Evolutionary conservation across 2,888 invertebrate genomes (phyloP).

Genomic region (Deilephila elpenor): DNA sequence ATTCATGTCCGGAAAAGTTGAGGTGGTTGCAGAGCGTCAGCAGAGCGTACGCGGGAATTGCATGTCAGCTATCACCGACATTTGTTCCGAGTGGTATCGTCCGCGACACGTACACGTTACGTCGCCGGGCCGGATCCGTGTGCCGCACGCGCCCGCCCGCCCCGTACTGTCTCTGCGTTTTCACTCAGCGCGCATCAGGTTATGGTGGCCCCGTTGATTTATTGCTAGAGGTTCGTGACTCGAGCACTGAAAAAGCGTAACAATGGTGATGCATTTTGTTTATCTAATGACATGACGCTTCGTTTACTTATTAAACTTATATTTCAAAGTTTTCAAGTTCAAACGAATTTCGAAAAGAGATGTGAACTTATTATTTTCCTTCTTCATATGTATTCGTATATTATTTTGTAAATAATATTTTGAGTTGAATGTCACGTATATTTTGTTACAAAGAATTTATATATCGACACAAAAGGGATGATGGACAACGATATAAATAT

Average conservation of each 20-base stretch:
- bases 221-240: slow-evolving; percentile 62
- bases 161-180: slow-evolving; percentile 61
- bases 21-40: slow-evolving; percentile 2
- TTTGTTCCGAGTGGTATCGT: slow-evolving; percentile 47
- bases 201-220: slow-evolving; percentile 70
- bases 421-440: too few species aligned
- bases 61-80: slow-evolving; percentile 59
- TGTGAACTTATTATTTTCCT: too few species aligned
- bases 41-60: slow-evolving; percentile 51
- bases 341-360: too few species aligned
- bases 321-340: not conserved
- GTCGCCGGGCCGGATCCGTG: slow-evolving; percentile 49
- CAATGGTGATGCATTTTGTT: slow-evolving; percentile 63
- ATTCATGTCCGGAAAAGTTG: not conserved
- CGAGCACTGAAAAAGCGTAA: slow-evolving; percentile 66
- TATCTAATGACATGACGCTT: slow-evolving; percentile 56
- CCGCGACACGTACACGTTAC: slow-evolving; percentile 50
- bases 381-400: too few species aligned
- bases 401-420: too few species aligned
- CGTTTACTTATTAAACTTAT: slow-evolving; percentile 40
- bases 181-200: slow-evolving; percentile 48
- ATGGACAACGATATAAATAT: too few species aligned
- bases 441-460: too few species aligned
- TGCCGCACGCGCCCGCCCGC: slow-evolving; percentile 66
- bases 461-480: too few species aligned